A percentile compares a stretch with the other conserved stretches of the same genome.
These are phyloP conservation scores for Scylla paramamosain DNA, from an alignment of 1,140 invertebrate genomes.

Conservation along the genomic window DNA sequence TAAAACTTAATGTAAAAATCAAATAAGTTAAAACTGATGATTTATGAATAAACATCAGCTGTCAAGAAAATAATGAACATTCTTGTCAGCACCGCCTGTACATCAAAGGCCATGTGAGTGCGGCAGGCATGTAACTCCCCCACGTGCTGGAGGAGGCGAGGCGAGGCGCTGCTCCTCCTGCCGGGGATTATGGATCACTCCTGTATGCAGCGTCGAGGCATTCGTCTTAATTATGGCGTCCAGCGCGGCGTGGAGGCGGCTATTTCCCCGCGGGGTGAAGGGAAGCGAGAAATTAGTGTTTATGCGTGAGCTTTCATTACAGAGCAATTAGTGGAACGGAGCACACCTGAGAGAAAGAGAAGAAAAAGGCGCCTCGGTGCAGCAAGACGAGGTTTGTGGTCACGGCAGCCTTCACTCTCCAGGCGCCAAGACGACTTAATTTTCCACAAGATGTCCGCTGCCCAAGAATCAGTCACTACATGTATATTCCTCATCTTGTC, in stretches of 20 bases:
- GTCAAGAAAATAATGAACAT: background rate
- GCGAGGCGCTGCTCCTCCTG: background rate
- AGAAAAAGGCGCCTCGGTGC: background rate
- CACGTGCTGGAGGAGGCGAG: conserved; percentile 39
- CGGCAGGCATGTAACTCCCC: background rate
- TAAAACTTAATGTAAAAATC: background rate
- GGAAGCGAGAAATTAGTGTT: conserved; percentile 24
- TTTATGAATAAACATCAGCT: no score
- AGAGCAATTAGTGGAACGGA: background rate
- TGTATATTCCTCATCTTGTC: background rate
- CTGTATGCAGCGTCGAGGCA: conserved; percentile 54
- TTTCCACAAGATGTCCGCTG: background rate
- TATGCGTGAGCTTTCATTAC: conserved; percentile 31
- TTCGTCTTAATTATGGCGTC: conserved; percentile 60
- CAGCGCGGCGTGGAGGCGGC: background rate
- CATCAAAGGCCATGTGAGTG: background rate
- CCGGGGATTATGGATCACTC: conserved; percentile 41
- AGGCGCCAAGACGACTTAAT: background rate
- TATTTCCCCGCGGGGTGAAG: conserved; percentile 41
- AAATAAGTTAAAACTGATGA: background rate
- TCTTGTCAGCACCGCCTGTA: background rate
- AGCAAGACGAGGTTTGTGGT: background rate
- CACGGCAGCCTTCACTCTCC: background rate
- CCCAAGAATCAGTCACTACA: background rate
- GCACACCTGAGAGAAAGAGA: background rate